These are phyloP conservation scores for Catocala fraxini DNA, from an alignment of 2,888 invertebrate species.

Conservation along the genomic window DNA sequence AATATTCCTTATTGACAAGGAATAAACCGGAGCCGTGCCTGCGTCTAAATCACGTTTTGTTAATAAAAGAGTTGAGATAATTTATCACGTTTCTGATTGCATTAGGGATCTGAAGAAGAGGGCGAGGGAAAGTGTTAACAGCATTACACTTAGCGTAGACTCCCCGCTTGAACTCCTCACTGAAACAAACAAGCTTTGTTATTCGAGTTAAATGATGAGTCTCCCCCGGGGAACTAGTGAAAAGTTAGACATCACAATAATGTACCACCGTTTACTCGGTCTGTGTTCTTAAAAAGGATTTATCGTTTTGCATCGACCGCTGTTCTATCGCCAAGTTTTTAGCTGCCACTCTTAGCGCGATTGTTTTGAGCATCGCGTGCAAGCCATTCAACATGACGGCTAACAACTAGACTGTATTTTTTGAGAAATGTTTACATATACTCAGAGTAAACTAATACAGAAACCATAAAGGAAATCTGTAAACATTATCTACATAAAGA, in stretches of 20 bases:
- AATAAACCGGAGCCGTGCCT: slow-evolving; percentile 51
- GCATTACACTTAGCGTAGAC: slow-evolving; percentile 72
- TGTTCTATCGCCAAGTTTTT: slow-evolving; percentile 11
- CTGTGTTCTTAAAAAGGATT: slow-evolving; percentile 8
- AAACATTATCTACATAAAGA: too few relatives aligned
- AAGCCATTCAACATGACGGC: slow-evolving; percentile 6
- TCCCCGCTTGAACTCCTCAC: slow-evolving; percentile 77
- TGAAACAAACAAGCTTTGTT: slow-evolving; percentile 76
- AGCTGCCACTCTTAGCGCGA: slow-evolving; percentile 4
- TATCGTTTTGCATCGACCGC: slow-evolving; percentile 4
- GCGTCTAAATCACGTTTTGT: slow-evolving; percentile 69
- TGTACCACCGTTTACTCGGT: slow-evolving; percentile 33
- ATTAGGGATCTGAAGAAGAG: slow-evolving; percentile 70
- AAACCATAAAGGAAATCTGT: too few relatives aligned
- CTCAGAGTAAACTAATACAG: too few relatives aligned
- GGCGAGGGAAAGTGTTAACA: slow-evolving; percentile 78
- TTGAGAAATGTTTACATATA: not conserved
- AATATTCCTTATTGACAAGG: slow-evolving; percentile 42
- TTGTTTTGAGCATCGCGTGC: slow-evolving; percentile 16
- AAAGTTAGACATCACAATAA: slow-evolving; percentile 48
- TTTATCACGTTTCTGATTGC: slow-evolving; percentile 83
- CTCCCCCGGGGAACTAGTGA: slow-evolving; percentile 34
- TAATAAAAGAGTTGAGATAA: slow-evolving; percentile 75
- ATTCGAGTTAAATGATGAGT: slow-evolving; percentile 50
- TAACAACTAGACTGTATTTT: slow-evolving; percentile 5